Percentiles rank a stretch among this genome's conserved stretches.
phyloP scores from a whole-genome alignment of 2,113 vertebrate genomes.

The Dasypus novemcinctus region DNA sequence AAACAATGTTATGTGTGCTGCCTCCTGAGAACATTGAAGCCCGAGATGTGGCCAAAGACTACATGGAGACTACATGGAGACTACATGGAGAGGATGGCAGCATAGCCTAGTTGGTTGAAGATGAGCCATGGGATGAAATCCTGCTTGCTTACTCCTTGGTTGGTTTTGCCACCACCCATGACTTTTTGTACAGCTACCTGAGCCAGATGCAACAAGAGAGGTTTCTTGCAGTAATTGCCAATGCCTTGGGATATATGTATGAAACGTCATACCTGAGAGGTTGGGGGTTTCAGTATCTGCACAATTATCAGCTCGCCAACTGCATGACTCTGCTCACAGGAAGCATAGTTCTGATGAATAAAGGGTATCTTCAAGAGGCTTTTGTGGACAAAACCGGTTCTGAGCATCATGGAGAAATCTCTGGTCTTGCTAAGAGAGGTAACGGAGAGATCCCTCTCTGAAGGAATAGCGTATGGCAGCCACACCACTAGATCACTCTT shows the following conservation, averaged over 20 bases:
- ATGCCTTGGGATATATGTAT: constrained; percentile 94
- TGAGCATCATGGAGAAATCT: constrained; percentile 98
- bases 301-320: constrained; percentile 99
- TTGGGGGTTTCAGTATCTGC: constrained; percentile 98
- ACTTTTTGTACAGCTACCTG: constrained; percentile 94
- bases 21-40: constrained; percentile 95
- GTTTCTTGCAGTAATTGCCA: constrained; percentile 97
- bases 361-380: constrained; percentile 98
- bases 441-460: constrained; percentile 95
- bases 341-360: constrained; percentile 96
- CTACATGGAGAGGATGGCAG: constrained; percentile 99
- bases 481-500: constrained; percentile 97
- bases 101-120: too few species aligned
- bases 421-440: constrained; percentile 94
- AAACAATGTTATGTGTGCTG: constrained; percentile 98
- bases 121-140: constrained; percentile 98
- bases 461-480: constrained; percentile 97
- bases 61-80: too few species aligned
- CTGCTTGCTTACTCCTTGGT: constrained; percentile 96
- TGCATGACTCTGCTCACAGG: constrained; percentile 97
- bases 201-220: constrained; percentile 93
- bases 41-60: constrained; percentile 90
- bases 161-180: constrained; percentile 97
- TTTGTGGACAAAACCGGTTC: constrained; percentile 97
- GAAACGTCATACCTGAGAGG: constrained; percentile 95